Percentiles rank a stretch among this genome's conserved stretches.
These are phyloP conservation scores for Dascillus cervinus DNA, from an alignment of 2,888 invertebrate species.

Conservation along the genomic window DNA sequence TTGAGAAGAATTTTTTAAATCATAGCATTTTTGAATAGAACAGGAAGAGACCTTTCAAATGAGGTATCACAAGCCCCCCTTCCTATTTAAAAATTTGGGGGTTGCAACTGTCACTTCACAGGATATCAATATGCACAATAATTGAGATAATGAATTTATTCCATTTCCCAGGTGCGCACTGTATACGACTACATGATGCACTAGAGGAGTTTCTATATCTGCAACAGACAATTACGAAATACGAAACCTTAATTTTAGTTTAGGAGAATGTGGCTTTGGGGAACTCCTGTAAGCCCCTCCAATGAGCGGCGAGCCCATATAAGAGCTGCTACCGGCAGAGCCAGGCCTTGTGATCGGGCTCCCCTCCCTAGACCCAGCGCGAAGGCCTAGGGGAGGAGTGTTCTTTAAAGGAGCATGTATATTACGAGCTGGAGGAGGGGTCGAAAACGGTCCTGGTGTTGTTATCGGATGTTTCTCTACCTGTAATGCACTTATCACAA, in stretches of 20 bases:
- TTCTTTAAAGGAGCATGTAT: constrained; percentile 53
- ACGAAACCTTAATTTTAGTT: constrained; percentile 83
- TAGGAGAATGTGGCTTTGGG: constrained; percentile 71
- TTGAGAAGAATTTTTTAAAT: too few species aligned
- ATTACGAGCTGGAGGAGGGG: constrained; percentile 57
- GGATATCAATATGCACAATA: too few species aligned
- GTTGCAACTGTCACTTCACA: too few species aligned
- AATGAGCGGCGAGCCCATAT: too few species aligned
- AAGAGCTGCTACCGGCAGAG: constrained; percentile 52
- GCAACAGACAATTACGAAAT: constrained; percentile 8
- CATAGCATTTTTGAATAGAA: too few species aligned
- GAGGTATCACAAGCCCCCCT: too few species aligned
- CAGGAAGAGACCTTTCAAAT: too few species aligned
- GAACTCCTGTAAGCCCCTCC: constrained; percentile 50
- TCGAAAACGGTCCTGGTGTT: constrained; percentile 74
- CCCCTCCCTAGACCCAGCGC: constrained; percentile 31
- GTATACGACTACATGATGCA: too few species aligned
- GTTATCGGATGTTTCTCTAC: constrained; percentile 88
- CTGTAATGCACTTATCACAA: constrained; percentile 87
- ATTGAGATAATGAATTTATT: too few species aligned
- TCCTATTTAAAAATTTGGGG: too few species aligned
- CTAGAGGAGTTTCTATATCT: too few species aligned
- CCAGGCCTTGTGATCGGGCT: constrained; percentile 56
- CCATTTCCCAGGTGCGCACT: too few species aligned
- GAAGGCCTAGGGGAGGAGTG: constrained; percentile 56